Conservation (phyloP, 2,113 vertebrate genomes). For the Lichenostomus cassidix region DNA sequence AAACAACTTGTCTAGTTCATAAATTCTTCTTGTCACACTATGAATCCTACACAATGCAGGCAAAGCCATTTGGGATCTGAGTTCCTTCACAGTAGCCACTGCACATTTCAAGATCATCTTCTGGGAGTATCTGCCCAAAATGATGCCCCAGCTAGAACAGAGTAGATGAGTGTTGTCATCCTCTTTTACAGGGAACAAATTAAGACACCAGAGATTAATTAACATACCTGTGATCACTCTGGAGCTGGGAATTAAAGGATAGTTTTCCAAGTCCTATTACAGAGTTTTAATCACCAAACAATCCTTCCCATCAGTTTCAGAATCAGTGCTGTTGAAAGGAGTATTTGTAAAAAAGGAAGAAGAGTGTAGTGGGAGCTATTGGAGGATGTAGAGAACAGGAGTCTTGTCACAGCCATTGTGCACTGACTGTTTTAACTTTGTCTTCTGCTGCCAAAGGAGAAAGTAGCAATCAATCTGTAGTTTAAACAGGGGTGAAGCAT, state of each 20-base stretch:
- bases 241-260: neutral
- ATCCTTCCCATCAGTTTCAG: neutral
- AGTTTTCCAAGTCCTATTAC: neutral
- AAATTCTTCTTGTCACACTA: neutral
- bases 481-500: neutral
- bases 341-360: neutral
- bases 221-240: neutral
- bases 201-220: neutral
- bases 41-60: fast-evolving
- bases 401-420: neutral
- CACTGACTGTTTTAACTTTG: neutral
- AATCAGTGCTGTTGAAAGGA: neutral
- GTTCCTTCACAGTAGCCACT: neutral
- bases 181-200: neutral
- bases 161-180: neutral
- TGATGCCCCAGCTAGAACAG: neutral
- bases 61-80: neutral
- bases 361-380: neutral
- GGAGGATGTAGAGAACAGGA: neutral
- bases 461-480: neutral
- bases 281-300: neutral
- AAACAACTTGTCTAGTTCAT: neutral
- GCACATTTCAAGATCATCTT: neutral
- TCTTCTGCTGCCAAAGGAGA: neutral
- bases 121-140: neutral